phyloP scores from a whole-genome alignment of 64 coral and sea anemone genomes.

The Pocillopora verrucosa region DNA sequence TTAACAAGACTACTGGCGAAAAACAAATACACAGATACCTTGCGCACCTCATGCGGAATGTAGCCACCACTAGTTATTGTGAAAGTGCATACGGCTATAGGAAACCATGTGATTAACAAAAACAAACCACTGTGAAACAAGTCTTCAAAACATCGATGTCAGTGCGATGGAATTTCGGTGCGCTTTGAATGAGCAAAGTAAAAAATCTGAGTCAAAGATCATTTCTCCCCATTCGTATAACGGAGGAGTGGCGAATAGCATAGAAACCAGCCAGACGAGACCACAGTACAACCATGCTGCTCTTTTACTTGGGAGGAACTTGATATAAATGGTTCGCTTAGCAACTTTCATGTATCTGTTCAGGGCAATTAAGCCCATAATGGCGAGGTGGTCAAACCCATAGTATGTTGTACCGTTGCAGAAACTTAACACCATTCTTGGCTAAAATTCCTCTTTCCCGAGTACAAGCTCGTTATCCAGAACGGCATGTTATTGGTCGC shows the following conservation, averaged over 20 bases:
- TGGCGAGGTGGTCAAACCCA: constrained; percentile 34
- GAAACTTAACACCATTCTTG: constrained; percentile 4
- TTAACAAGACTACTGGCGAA: constrained; percentile 52
- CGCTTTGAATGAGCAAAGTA: constrained; percentile 25
- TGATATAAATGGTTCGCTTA: constrained; percentile 22
- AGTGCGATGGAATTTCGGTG: neutral
- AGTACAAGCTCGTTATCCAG: constrained; percentile 30
- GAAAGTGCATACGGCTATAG: constrained; percentile 7
- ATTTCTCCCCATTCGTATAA: constrained; percentile 65
- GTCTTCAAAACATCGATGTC: constrained; percentile 42
- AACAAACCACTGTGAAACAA: constrained; percentile 57
- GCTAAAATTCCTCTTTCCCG: constrained; percentile 32
- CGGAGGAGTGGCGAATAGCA: constrained; percentile 56
- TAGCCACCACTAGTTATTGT: neutral
- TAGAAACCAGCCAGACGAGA: constrained; percentile 41
- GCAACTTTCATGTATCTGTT: constrained; percentile 59
- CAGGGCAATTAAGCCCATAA: constrained; percentile 37
- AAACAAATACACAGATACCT: constrained; percentile 39
- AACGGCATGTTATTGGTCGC: constrained; percentile 51
- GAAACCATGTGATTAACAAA: constrained; percentile 45
- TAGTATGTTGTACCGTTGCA: constrained; percentile 17
- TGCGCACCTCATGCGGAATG: constrained; percentile 2
- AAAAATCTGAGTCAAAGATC: constrained; percentile 13
- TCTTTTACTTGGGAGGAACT: constrained; percentile 36
- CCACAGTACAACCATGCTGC: constrained; percentile 15